Evolutionary conservation across 2,113 vertebrate species (phyloP).

Genomic region (Eolophus roseicapilla): DNA sequence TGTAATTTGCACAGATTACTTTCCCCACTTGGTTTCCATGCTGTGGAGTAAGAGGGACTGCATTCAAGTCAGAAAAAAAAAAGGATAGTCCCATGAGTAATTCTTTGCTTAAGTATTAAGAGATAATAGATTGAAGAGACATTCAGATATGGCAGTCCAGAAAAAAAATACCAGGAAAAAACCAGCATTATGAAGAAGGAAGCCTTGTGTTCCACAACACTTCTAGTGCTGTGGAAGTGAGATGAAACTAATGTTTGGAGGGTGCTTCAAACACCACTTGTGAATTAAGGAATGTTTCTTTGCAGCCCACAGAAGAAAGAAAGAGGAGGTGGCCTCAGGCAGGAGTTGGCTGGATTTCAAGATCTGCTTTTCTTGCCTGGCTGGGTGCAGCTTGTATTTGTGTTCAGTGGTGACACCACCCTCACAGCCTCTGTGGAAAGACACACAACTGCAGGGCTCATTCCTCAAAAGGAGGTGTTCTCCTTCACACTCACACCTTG

Average conservation of each 20-base stretch:
- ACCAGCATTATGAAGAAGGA: not conserved
- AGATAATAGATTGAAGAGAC: not conserved
- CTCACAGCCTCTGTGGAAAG: not conserved
- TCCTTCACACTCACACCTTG: not conserved
- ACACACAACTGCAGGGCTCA: not conserved
- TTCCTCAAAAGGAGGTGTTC: not conserved
- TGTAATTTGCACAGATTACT: constrained; percentile 53
- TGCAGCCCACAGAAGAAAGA: not conserved
- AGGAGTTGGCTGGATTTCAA: not conserved
- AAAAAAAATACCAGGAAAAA: not conserved
- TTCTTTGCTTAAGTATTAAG: not conserved
- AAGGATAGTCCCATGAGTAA: not conserved
- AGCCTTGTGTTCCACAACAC: not conserved
- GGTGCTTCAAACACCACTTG: not conserved
- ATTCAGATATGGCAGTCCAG: not conserved
- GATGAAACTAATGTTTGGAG: not conserved
- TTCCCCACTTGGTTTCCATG: constrained; percentile 39
- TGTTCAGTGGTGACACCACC: not conserved
- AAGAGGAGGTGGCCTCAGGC: not conserved
- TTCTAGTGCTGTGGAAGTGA: not conserved
- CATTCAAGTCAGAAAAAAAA: not conserved
- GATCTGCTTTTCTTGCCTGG: not conserved
- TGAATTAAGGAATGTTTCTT: not conserved
- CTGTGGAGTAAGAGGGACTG: not conserved
- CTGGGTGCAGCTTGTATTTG: not conserved